phyloP scores from a whole-genome alignment of 2,797 vertebrate genomes.

The Eurystomus glaucurus region DNA sequence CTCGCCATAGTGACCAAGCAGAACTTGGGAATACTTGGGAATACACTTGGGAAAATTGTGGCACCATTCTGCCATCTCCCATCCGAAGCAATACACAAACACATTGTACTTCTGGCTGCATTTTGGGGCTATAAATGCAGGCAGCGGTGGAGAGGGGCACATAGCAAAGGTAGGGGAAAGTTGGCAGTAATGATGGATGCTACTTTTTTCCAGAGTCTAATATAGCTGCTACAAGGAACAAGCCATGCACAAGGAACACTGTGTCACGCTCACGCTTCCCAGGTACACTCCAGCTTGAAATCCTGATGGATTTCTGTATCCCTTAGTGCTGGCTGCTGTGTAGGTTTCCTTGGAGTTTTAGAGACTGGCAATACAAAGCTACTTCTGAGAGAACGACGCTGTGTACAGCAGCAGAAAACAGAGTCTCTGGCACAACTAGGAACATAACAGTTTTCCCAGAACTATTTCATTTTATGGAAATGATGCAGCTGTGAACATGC shows the following conservation, averaged over 20 bases:
- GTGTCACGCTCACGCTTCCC: background rate
- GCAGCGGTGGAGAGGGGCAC: background rate
- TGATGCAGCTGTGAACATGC: background rate
- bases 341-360: background rate
- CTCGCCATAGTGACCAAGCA: background rate
- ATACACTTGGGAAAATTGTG: background rate
- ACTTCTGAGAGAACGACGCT: background rate
- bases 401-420: background rate
- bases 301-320: background rate
- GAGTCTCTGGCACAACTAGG: background rate
- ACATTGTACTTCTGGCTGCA: constrained; percentile 5
- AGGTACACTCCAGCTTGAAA: background rate
- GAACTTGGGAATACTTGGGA: constrained; percentile 11
- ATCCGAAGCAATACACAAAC: background rate
- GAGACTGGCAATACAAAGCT: background rate
- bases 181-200: background rate
- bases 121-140: background rate
- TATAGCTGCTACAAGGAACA: background rate
- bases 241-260: background rate
- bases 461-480: background rate
- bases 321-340: background rate
- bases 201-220: background rate
- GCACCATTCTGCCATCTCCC: background rate
- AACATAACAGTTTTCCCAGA: background rate
- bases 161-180: background rate